These are phyloP conservation scores for Crax fasciolata DNA, from an alignment of 2,797 vertebrate genomes.

Conservation along the genomic window DNA sequence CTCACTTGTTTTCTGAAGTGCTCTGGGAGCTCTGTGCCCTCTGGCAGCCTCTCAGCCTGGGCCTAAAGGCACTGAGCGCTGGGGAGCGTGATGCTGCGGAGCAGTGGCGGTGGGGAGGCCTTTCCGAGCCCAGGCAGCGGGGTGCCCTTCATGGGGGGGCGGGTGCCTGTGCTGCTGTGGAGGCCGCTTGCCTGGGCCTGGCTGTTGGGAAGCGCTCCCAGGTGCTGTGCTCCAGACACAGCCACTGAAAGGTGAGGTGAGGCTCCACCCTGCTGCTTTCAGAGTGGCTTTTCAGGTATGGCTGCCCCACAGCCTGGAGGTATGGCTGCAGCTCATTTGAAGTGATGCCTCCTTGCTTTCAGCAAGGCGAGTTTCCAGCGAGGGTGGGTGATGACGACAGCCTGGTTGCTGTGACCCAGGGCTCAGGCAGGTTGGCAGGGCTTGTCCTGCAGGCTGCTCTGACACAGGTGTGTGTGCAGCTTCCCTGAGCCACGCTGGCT, in stretches of 20 bases:
- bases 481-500: neutral
- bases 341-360: constrained; percentile 40
- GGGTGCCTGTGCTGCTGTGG: constrained; percentile 4
- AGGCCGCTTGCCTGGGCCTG: neutral
- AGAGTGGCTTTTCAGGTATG: constrained; percentile 58
- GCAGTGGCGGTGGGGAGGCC: neutral
- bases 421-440: fast-evolving
- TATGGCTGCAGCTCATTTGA: constrained; percentile 23
- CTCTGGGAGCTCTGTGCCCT: neutral
- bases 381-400: fast-evolving
- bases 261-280: constrained; percentile 16
- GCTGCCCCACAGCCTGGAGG: constrained; percentile 62
- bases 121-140: neutral
- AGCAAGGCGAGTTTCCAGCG: neutral
- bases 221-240: neutral
- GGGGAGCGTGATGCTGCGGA: neutral
- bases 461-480: fast-evolving
- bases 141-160: constrained; percentile 5
- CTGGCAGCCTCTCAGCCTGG: neutral
- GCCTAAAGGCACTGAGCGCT: neutral
- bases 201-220: neutral
- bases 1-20: neutral
- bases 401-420: neutral
- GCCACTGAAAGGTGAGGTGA: neutral
- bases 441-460: neutral